Conservation (phyloP, 2,797 vertebrate genomes). For the Echiichthys vipera region DNA sequence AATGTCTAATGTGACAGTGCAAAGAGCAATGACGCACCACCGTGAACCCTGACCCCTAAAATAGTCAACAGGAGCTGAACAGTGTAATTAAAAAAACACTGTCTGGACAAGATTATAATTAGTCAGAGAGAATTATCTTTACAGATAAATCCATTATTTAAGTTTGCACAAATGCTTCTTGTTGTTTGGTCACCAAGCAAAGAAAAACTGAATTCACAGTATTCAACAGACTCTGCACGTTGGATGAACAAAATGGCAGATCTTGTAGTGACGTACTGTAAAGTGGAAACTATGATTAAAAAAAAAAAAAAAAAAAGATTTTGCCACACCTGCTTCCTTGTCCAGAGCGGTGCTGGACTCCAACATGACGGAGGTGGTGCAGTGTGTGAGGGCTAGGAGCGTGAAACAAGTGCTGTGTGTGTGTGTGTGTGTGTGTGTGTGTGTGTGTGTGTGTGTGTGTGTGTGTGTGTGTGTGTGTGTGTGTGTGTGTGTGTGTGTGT, state of each 20-base stretch:
- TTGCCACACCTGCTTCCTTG: slow-evolving; percentile 9
- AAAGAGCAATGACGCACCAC: slow-evolving; percentile 37
- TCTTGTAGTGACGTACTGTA: slow-evolving; percentile 1
- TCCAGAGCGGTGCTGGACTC: slow-evolving; percentile 25
- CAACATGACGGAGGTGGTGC: slow-evolving; percentile 25
- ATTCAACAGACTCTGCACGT: slow-evolving; percentile 22
- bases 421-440: slow-evolving; percentile 24
- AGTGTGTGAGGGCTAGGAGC: slow-evolving; percentile 27
- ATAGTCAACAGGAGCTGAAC: slow-evolving; percentile 14
- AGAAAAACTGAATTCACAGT: slow-evolving; percentile 22
- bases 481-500: slow-evolving; percentile 28
- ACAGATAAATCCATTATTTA: background rate
- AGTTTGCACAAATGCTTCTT: slow-evolving; percentile 15
- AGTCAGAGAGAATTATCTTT: background rate
- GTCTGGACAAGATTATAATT: background rate
- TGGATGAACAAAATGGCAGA: slow-evolving; percentile 29
- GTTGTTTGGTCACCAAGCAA: slow-evolving; percentile 14
- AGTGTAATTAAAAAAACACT: slow-evolving; percentile 10
- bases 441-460: slow-evolving; percentile 30
- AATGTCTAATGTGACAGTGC: slow-evolving; percentile 7
- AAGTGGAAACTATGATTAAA: slow-evolving; percentile 35
- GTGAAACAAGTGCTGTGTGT: slow-evolving; percentile 55
- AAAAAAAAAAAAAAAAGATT: slow-evolving; percentile 22
- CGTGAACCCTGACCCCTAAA: slow-evolving; percentile 3
- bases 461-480: slow-evolving; percentile 29